A percentile compares a stretch with the other conserved stretches of the same genome.
These are phyloP conservation scores for Frankliniella intonsa DNA, from an alignment of 2,888 invertebrate species.

Conservation along the genomic window DNA sequence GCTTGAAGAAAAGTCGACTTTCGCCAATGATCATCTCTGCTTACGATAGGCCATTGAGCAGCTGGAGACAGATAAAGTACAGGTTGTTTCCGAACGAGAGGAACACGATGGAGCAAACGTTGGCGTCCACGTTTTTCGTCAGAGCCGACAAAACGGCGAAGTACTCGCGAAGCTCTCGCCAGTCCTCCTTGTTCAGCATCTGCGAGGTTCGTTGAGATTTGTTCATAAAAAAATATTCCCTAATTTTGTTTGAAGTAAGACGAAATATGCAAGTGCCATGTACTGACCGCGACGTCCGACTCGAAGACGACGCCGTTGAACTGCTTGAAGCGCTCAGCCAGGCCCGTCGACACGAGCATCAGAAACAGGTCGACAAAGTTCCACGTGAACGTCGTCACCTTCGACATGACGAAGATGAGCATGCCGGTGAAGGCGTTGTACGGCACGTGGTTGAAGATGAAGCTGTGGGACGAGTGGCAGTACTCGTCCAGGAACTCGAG, in stretches of 20 bases:
- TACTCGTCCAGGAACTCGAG: constrained; percentile 42
- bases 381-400: constrained; percentile 34
- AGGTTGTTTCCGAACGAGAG: constrained; percentile 36
- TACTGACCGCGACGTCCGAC: not conserved
- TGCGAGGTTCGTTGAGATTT: not conserved
- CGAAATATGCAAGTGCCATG: no score
- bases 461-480: constrained; percentile 42
- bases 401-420: constrained; percentile 14
- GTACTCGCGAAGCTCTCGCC: constrained; percentile 34
- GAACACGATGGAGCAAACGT: constrained; percentile 33
- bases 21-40: not conserved
- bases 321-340: constrained; percentile 35
- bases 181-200: constrained; percentile 25
- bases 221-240: no score
- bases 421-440: constrained; percentile 26
- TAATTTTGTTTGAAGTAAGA: no score
- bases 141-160: constrained; percentile 34
- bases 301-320: constrained; percentile 31
- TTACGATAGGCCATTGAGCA: constrained; percentile 35
- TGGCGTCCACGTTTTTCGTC: constrained; percentile 33
- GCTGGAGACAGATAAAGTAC: constrained; percentile 37
- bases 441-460: constrained; percentile 40
- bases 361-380: constrained; percentile 37
- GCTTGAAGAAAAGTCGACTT: no score
- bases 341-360: constrained; percentile 35